Evolutionary conservation across 2,113 vertebrate genomes (phyloP).

Genomic region (Vidua macroura): DNA sequence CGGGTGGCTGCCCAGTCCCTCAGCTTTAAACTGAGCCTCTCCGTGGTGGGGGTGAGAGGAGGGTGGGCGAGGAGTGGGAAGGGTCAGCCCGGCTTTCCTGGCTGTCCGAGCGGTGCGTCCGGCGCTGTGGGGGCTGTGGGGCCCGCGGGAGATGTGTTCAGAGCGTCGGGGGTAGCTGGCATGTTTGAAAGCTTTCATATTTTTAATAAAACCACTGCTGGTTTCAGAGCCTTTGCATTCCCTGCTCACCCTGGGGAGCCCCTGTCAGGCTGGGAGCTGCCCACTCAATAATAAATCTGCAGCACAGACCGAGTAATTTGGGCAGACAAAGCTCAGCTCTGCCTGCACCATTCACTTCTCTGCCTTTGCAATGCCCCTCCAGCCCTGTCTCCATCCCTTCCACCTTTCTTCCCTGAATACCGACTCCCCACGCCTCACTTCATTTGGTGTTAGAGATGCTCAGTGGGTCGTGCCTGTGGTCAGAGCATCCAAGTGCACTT

Average conservation of each 20-base stretch:
- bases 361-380: background rate
- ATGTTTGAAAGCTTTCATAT: background rate
- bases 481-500: background rate
- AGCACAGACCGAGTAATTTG: accelerated
- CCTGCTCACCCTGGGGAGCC: background rate
- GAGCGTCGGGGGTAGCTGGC: background rate
- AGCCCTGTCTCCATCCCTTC: background rate
- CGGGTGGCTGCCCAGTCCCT: background rate
- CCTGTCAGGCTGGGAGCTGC: background rate
- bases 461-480: background rate
- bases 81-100: background rate
- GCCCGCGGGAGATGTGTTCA: background rate
- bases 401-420: background rate
- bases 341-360: accelerated
- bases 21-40: background rate
- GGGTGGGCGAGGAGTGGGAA: background rate
- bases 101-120: accelerated
- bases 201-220: constrained; percentile 55
- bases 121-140: background rate
- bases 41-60: background rate
- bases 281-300: background rate
- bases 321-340: background rate
- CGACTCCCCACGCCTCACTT: background rate
- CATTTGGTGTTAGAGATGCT: background rate
- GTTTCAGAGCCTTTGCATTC: background rate